Conservation (phyloP, 2,113 vertebrate genomes). For the Chrysemys picta region DNA sequence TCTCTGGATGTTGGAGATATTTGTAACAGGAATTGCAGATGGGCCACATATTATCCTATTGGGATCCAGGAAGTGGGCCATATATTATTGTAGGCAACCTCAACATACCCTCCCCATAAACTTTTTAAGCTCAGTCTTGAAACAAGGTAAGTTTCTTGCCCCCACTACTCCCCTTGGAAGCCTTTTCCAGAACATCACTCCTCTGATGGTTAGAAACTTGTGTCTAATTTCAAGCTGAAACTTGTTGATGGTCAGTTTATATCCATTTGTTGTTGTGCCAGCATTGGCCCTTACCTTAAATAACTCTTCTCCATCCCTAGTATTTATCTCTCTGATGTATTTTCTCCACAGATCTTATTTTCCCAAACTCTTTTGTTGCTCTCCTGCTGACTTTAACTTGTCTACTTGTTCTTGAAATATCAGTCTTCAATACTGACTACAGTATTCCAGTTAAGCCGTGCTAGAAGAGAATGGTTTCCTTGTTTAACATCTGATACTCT, state of each 20-base stretch:
- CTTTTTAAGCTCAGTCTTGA: neutral
- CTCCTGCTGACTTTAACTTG: constrained; percentile 10
- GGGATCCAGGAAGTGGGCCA: neutral
- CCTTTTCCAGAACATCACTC: neutral
- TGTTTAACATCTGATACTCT: neutral
- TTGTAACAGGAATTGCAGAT: neutral
- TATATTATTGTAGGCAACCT: neutral
- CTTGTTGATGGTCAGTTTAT: neutral
- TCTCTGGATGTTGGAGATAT: neutral
- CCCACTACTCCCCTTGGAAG: neutral
- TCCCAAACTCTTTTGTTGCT: constrained; percentile 11
- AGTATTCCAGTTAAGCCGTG: neutral
- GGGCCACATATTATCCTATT: neutral
- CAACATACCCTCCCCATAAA: neutral
- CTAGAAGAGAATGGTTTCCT: constrained; percentile 17
- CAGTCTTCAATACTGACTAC: neutral
- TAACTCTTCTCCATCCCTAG: neutral
- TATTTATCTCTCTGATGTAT: neutral
- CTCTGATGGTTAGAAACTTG: neutral
- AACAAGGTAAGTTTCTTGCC: neutral
- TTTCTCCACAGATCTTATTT: neutral
- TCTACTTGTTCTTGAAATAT: constrained; percentile 13
- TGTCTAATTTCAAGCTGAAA: neutral
- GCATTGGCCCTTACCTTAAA: neutral
- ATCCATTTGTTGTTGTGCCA: neutral